Percentiles rank a stretch among this genome's conserved stretches.
Evolutionary conservation across 2,888 invertebrate species (phyloP).

Genomic region (Pheosia tremula): DNA sequence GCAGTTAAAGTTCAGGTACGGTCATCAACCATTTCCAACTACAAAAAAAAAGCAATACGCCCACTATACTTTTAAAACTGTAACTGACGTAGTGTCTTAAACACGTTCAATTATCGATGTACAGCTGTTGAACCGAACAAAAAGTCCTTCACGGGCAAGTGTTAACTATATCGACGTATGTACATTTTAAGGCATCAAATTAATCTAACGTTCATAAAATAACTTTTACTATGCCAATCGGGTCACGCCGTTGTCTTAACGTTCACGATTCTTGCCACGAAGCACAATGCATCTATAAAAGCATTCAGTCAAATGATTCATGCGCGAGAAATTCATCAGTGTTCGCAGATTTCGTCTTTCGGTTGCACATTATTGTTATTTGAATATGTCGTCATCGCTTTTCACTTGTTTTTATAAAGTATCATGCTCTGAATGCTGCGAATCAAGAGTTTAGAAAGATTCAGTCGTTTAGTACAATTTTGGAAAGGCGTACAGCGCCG

Average conservation of each 20-base stretch:
- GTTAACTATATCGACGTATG: not conserved
- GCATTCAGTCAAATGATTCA: slow-evolving; percentile 22
- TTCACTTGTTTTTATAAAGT: not conserved
- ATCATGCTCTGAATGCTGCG: slow-evolving; percentile 5
- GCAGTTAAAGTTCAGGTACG: too few species aligned
- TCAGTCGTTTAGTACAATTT: not conserved
- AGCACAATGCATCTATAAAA: slow-evolving; percentile 21
- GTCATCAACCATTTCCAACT: too few species aligned
- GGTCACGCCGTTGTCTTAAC: slow-evolving; percentile 15
- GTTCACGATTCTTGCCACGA: slow-evolving; percentile 10
- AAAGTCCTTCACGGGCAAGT: not conserved
- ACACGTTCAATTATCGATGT: not conserved
- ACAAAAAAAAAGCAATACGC: too few species aligned
- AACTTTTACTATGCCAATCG: slow-evolving; percentile 27
- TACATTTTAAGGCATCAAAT: not conserved
- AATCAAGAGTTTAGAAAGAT: slow-evolving; percentile 1
- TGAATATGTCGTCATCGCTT: not conserved
- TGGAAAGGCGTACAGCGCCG: not conserved
- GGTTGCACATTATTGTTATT: slow-evolving; percentile 3
- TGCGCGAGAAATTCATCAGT: not conserved
- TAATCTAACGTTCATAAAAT: not conserved
- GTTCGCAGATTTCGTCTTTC: not conserved
- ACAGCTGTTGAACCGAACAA: not conserved
- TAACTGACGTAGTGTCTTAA: too few species aligned
- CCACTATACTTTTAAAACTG: too few species aligned